A percentile compares a stretch with the other conserved stretches of the same genome.
These are phyloP conservation scores for Napeogenes sylphis DNA, from an alignment of 2,888 invertebrate species.

Conservation along the genomic window DNA sequence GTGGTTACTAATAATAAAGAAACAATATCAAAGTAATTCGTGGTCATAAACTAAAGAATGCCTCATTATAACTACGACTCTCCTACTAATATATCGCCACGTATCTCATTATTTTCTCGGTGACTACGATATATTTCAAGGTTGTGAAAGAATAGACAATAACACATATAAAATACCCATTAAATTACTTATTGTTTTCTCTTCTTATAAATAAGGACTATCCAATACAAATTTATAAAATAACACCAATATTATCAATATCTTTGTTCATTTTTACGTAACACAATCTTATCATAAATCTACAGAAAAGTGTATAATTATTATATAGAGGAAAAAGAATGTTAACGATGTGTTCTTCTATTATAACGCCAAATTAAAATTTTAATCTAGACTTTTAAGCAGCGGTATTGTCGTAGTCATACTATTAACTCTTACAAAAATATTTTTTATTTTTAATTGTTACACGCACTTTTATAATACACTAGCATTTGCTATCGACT, in stretches of 20 bases:
- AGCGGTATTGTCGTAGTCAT: neutral
- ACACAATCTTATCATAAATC: no score
- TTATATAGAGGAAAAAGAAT: neutral
- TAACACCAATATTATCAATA: no score
- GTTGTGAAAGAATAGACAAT: neutral
- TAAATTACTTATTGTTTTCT: neutral
- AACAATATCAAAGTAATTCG: no score
- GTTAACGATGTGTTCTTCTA: neutral
- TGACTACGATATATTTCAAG: conserved; percentile 1
- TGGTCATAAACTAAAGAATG: no score
- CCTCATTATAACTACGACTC: no score
- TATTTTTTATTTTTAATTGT: no score
- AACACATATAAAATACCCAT: neutral
- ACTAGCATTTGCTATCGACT: no score
- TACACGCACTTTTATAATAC: no score
- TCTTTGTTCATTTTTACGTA: no score
- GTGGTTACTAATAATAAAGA: no score
- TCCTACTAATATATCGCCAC: neutral
- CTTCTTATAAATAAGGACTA: neutral
- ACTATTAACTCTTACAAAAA: no score
- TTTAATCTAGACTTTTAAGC: neutral
- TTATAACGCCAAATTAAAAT: neutral
- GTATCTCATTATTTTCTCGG: neutral
- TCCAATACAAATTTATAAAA: no score
- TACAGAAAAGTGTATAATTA: neutral